Conservation (phyloP, 2,888 invertebrate species). For the Tiliacea aurago region DNA sequence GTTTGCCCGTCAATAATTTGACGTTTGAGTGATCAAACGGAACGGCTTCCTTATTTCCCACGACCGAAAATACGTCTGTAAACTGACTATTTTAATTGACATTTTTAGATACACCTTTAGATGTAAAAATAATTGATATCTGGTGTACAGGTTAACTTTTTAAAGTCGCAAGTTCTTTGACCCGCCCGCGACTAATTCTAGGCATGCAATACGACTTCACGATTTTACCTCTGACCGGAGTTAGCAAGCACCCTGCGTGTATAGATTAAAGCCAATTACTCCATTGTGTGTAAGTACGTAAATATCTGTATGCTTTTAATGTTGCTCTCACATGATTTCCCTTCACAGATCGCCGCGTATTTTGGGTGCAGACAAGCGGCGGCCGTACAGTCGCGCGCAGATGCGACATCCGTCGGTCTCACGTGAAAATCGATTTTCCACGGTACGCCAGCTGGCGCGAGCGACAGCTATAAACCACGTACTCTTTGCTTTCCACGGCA, state of each 20-base stretch:
- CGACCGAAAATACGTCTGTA: slow-evolving; percentile 52
- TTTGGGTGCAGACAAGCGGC: slow-evolving; percentile 83
- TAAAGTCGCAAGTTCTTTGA: slow-evolving; percentile 60
- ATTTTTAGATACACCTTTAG: slow-evolving; percentile 36
- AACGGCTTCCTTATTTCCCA: slow-evolving; percentile 73
- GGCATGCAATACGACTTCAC: slow-evolving; percentile 58
- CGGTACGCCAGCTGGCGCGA: slow-evolving; percentile 89
- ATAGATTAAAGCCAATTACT: slow-evolving; percentile 53
- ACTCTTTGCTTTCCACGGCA: slow-evolving; percentile 55
- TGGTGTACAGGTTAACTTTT: slow-evolving; percentile 44
- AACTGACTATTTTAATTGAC: slow-evolving; percentile 54
- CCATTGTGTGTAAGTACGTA: slow-evolving; percentile 47
- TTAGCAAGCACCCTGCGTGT: slow-evolving; percentile 50
- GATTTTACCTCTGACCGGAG: slow-evolving; percentile 51
- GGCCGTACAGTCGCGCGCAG: slow-evolving; percentile 84
- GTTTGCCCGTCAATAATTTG: slow-evolving; percentile 77
- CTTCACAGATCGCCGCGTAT: slow-evolving; percentile 79
- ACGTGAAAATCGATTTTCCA: slow-evolving; percentile 91
- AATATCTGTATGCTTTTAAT: slow-evolving; percentile 58
- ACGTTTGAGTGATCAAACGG: slow-evolving; percentile 77
- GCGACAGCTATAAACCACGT: slow-evolving; percentile 82
- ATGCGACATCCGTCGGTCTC: slow-evolving; percentile 89
- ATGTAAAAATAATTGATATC: slow-evolving; percentile 37
- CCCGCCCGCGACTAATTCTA: slow-evolving; percentile 56
- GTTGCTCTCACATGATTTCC: slow-evolving; percentile 72